Evolutionary conservation across 2,113 vertebrate species (phyloP), one percentile per base, ranked within the genome.

Genomic region (Vulpes lagopus): DNA sequence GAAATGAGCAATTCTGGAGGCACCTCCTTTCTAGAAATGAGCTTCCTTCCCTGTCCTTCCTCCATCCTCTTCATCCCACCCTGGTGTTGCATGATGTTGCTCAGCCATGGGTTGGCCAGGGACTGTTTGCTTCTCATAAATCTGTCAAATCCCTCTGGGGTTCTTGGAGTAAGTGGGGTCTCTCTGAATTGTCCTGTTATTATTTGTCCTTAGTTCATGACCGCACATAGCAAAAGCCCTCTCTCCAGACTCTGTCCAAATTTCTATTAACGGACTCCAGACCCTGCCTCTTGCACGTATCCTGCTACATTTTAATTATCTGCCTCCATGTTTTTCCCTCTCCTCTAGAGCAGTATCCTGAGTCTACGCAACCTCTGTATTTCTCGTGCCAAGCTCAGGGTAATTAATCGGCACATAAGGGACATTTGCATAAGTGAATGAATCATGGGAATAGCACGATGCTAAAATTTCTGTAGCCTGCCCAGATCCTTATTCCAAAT

Each of bases 151-250:
- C 81, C 64, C 57, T 30, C 15, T 59, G 64, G 55, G 16, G 19
- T 43, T 86, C 81, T 95, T 59, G 4, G 22, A 87, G 51, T 84
- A 57, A 88, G 55, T 19, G 2, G 76, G 62, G 30, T 19, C 57
- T 95, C 94, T 87, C 67, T 95, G 80, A 83, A 69, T 59, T 30
- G 55, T 82, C 67, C 55, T 83, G 55, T 95, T 97, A 17, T 53
- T 90, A 92, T 67, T 74, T 65, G 73, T 89, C 91, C 35, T 59
- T 95, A 89, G 71, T 49, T 38, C 22, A 55, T 69, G 76, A 57
- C 30, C 20, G 64, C 71, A 10, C 55, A 30, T 3, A 86, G n/a
- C 59, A 38, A 55, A 74, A 64, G 30, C 38, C 38, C 27, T 71
- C 49, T 74, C 53, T 64, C 65, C 17, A 79, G 62, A 43, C 62